Percentiles rank a stretch among this genome's conserved stretches.
phyloP scores from a whole-genome alignment of 2,797 vertebrate genomes.

The Otus scops region DNA sequence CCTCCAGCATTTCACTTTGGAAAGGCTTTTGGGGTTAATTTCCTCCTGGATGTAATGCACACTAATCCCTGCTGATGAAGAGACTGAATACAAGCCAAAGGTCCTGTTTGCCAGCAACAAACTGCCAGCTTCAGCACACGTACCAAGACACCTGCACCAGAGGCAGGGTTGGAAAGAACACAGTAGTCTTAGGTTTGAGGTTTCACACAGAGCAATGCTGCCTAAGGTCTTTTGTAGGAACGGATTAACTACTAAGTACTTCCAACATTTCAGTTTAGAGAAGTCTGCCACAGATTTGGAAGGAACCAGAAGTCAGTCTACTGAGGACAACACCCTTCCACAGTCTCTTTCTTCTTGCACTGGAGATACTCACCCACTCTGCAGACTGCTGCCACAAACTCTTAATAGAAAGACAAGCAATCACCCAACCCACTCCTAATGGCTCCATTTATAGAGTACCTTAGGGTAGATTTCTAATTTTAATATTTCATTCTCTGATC shows the following conservation, averaged over 20 bases:
- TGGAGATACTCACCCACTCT: neutral
- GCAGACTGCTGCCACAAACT: neutral
- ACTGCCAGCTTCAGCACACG: neutral
- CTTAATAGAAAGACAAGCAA: neutral
- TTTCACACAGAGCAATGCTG: neutral
- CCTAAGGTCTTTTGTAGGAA: neutral
- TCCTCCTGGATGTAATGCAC: slow-evolving; percentile 33
- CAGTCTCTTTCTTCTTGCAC: neutral
- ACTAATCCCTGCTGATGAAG: slow-evolving; percentile 44
- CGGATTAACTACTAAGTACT: neutral
- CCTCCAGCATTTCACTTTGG: neutral
- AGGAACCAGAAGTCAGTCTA: neutral
- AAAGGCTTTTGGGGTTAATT: slow-evolving; percentile 46
- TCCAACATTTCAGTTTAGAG: neutral
- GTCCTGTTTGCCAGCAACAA: slow-evolving; percentile 45
- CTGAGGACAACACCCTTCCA: neutral
- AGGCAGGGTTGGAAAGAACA: neutral
- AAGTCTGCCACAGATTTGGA: neutral
- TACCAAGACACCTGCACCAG: neutral
- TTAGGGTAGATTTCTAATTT: neutral
- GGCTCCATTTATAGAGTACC: neutral
- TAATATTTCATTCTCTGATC: neutral
- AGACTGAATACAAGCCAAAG: slow-evolving; percentile 47
- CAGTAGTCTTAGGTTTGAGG: neutral
- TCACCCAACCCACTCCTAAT: neutral